These are phyloP conservation scores for Heliocidaris erythrogramma DNA, from an alignment of 35 echinoderm and acorn worm genomes.

Conservation along the genomic window DNA sequence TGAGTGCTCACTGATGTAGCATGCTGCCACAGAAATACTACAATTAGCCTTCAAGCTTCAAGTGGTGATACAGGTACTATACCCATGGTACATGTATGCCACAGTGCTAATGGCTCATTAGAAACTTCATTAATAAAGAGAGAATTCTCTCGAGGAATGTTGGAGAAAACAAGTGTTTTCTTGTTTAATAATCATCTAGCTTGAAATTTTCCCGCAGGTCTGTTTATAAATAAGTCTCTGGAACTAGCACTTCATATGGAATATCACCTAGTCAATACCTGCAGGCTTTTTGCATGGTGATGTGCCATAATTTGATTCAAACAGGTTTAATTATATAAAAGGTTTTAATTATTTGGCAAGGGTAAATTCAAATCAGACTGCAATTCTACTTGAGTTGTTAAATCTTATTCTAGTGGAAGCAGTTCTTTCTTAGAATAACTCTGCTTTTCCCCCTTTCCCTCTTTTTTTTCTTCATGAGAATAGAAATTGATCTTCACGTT, in stretches of 20 bases:
- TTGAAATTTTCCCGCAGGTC: not conserved
- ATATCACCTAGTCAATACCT: not conserved
- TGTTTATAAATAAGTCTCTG: not conserved
- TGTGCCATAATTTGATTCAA: not conserved
- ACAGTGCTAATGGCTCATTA: not conserved
- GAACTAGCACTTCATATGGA: not conserved
- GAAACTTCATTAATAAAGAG: not conserved
- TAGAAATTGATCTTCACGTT: too few species aligned
- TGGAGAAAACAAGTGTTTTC: not conserved
- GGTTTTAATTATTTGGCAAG: not conserved
- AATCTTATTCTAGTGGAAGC: not conserved
- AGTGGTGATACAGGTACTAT: too few species aligned
- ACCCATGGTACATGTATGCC: too few species aligned
- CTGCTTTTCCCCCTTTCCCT: too few species aligned
- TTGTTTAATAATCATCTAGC: not conserved
- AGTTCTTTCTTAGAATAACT: too few species aligned
- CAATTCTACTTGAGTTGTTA: not conserved
- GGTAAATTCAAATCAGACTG: not conserved
- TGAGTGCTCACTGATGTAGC: too few species aligned
- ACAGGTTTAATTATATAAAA: not conserved
- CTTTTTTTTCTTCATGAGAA: too few species aligned
- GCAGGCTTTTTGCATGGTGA: not conserved
- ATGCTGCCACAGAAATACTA: too few species aligned
- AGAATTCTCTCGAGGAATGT: not conserved
- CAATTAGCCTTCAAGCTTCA: too few species aligned